Evolutionary conservation across 2,113 vertebrate species (phyloP).

Genomic region (Vireo altiloquus): DNA sequence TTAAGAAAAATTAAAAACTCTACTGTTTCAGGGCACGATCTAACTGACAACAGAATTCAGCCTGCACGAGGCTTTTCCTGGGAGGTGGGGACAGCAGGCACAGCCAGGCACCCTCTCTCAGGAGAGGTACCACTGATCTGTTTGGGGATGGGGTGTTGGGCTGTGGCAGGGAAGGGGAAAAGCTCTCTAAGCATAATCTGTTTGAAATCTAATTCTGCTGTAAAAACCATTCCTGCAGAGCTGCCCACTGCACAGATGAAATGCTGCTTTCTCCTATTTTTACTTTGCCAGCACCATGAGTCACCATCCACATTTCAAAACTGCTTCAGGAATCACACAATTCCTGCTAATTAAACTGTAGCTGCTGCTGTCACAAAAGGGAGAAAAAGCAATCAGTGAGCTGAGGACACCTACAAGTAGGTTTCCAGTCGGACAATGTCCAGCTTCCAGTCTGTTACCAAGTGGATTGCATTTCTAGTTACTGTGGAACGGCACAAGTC

Average conservation of each 20-base stretch:
- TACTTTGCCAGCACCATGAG: neutral
- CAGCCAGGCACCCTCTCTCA: neutral
- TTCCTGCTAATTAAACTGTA: neutral
- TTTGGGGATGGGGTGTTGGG: neutral
- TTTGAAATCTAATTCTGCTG: neutral
- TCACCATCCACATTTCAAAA: neutral
- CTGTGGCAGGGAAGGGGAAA: neutral
- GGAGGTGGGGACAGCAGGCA: neutral
- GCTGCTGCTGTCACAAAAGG: neutral
- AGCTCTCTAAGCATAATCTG: neutral
- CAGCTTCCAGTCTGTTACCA: neutral
- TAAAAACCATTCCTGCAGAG: neutral
- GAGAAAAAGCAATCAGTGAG: neutral
- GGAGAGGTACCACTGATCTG: neutral
- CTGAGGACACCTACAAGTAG: neutral
- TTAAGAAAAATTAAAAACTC: accelerated
- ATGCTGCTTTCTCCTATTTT: neutral
- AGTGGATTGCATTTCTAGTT: neutral
- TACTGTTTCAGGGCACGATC: neutral
- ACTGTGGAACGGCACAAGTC: neutral
- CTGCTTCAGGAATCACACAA: neutral
- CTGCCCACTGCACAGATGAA: neutral
- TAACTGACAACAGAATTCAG: neutral
- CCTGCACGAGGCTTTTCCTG: neutral
- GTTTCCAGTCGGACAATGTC: neutral